A percentile compares a stretch with the other conserved stretches of the same genome.
Conservation (phyloP, 2,113 vertebrate species). For the Apistogramma diplotaenia region DNA sequence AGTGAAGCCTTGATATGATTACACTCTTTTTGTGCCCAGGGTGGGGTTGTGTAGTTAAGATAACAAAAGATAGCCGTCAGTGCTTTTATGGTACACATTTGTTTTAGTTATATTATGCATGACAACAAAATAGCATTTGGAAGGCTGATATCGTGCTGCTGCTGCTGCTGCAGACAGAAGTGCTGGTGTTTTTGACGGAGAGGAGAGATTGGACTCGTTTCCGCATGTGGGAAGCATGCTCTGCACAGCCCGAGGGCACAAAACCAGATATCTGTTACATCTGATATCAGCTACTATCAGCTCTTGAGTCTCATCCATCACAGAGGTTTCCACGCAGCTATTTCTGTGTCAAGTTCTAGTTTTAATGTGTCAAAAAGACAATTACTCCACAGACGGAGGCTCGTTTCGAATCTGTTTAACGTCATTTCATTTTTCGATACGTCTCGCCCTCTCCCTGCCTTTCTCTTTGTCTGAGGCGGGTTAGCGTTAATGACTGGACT, state of each 20-base stretch:
- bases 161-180: constrained; percentile 13
- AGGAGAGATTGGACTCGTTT: constrained; percentile 47
- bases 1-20: background rate
- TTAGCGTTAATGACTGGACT: constrained; percentile 70
- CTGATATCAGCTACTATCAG: constrained; percentile 53
- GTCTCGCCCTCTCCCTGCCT: constrained; percentile 8
- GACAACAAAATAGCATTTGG: background rate
- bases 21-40: background rate
- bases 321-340: constrained; percentile 1
- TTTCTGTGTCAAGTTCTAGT: background rate
- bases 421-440: background rate
- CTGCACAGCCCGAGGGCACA: constrained; percentile 33
- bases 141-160: background rate
- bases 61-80: background rate
- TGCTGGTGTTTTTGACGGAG: constrained; percentile 12
- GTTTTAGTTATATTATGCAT: constrained; percentile 10
- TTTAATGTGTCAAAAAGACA: background rate
- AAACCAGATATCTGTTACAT: constrained; percentile 46
- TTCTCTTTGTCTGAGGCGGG: constrained; percentile 43
- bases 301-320: constrained; percentile 38
- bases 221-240: constrained; percentile 44
- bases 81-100: background rate
- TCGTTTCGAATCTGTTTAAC: background rate
- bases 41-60: background rate
- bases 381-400: background rate